Evolutionary conservation across 2,888 invertebrate genomes (phyloP), one percentile per base, ranked within the genome.

Genomic region (Lasius platythorax): DNA sequence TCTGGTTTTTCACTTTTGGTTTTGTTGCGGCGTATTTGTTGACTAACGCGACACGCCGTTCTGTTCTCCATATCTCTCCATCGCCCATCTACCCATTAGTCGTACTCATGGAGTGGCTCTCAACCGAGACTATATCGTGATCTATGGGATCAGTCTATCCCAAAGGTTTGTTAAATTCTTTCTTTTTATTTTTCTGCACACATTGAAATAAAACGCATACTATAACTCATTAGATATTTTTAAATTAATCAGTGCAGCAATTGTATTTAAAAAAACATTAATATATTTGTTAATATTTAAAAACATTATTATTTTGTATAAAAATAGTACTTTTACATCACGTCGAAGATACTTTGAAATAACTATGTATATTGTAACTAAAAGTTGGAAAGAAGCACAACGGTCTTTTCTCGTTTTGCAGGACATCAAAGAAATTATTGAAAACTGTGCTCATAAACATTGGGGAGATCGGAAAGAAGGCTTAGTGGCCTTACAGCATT

Each of bases 391-490:
- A 72, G 37, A 56, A 67, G 40, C 46, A 33, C 46, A 23, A 30
- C 5, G 4, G 23, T 56, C 8, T 12, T 46, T 85, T 83, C 11
- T 63, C 28, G 23, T 86, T 92, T 95, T 95, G 37, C 95, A 98
- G 96, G 98, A 98, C 93, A 97, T 98, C 89, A 96, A 96, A 89
- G 98, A 98, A 92, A 98, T 99, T 93, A 97, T 99, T 87, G 97
- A 97, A 58, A 97, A 97, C 91, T 98, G 99, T 95, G 97, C 98
- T 78, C 98, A 98, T 93, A 97, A 98, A 40, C 98, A 98, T 93
- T 99, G 99, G 99, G 97, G 98, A 56, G 99, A 99, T 94, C 95
- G 99, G 83, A 99, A 99, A 95, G 99, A 99, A 92, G 99, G 99
- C 23, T 96, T 99, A 18, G 96, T 97, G 2, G 97, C 97, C 85